Base-by-base conservation (phyloP, 1,140 invertebrate species). In the Mamestra configurata region DNA sequence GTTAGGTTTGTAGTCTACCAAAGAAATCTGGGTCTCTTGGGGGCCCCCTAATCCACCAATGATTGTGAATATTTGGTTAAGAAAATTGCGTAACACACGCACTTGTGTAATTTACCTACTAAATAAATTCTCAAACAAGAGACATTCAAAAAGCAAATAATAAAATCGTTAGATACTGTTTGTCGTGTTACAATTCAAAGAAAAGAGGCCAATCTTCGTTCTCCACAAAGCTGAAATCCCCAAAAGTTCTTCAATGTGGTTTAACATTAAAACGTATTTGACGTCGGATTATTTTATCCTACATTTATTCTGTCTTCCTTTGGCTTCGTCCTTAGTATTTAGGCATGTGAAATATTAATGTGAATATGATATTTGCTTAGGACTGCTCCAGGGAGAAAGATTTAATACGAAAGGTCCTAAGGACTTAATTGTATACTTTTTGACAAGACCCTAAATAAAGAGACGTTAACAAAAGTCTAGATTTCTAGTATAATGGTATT, bases 261-360 rank as follows among this genome's bases (percentile, higher is more conserved):
- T 40, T 43, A 37, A 43, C 31, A 43, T 66, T 66, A 66, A 59
- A 57, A 57, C 53, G 11, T 66, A 66, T 66, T 66, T 43, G 61
- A 43, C 35, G 59, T 18, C 15, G 35, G 59, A 13, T 64, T 64
- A 64, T 20, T 35, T 59, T 13, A 18, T 37, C n/a, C 35, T n/a
- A 20, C 7, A 20, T 64, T 64, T 37, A 37, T 40, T 59, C 24
- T n/a, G 4, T 11, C 0, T 20, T 22, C 6, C 37, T 40, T 10
- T 53, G 8, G 49, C 51, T 53, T 53, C 20, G 11, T 24, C 24
- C 15, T 31, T 3, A 61, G 13, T 61, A 31, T 8, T 59, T 13
- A 59, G 24, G 31, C 27, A 35, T 35, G 27, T 61, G 2, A n/a
- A 61, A 66, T 3, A 7, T 59, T 15, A 18, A 37, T 13, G 4